phyloP scores from a whole-genome alignment of 64 coral and sea anemone species.

The Actinia tenebrosa region DNA sequence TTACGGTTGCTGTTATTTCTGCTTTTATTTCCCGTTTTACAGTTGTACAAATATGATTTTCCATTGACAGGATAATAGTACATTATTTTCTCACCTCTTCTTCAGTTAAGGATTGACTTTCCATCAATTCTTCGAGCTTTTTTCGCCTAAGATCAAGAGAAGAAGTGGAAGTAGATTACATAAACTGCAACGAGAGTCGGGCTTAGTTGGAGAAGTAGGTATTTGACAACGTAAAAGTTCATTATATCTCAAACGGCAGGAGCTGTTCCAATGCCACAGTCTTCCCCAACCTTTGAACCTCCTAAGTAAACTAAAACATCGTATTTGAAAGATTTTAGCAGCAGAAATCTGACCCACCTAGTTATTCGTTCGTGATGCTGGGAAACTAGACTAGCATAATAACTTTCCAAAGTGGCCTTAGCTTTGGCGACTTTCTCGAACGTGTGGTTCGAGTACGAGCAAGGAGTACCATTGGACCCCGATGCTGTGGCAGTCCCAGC shows the following conservation, averaged over 20 bases:
- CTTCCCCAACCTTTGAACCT: background rate
- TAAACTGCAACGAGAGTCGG: background rate
- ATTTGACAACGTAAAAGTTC: background rate
- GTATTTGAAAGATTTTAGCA: background rate
- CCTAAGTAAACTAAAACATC: background rate
- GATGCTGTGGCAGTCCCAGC: constrained; percentile 69
- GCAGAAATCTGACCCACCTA: constrained; percentile 50
- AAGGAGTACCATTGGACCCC: constrained; percentile 71
- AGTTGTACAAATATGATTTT: background rate
- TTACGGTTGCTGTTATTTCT: background rate
- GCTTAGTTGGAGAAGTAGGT: background rate
- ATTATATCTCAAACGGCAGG: background rate
- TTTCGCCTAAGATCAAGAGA: constrained; percentile 61
- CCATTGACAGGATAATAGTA: background rate
- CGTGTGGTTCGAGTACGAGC: constrained; percentile 85
- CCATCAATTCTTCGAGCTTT: constrained; percentile 75
- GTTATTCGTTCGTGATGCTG: constrained; percentile 90
- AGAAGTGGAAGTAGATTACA: background rate
- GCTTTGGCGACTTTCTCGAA: constrained; percentile 97
- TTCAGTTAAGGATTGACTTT: constrained; percentile 65
- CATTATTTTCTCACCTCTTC: constrained; percentile 54
- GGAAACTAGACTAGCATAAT: constrained; percentile 80
- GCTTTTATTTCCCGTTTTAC: background rate
- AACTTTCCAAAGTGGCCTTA: constrained; percentile 90
- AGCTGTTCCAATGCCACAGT: background rate